phyloP scores from a whole-genome alignment of 2,888 invertebrate species.

The Drosophila nr. medialis region DNA sequence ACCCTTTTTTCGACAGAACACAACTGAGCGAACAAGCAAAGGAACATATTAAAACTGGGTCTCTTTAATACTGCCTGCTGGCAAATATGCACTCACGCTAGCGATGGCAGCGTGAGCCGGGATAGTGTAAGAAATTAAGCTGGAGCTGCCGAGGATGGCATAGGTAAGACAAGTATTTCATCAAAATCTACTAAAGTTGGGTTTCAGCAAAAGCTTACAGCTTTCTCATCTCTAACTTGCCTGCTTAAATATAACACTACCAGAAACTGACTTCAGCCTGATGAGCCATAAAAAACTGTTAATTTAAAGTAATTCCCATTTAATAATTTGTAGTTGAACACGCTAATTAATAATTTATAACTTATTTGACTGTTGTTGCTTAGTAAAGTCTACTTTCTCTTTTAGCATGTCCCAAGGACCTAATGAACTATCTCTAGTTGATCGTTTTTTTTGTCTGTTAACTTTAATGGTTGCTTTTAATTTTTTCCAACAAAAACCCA shows the following conservation, averaged over 20 bases:
- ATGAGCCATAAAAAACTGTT: neutral
- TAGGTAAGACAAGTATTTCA: neutral
- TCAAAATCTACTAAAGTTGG: neutral
- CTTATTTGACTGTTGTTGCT: neutral
- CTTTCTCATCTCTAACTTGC: neutral
- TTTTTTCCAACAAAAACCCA: neutral
- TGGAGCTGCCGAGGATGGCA: neutral
- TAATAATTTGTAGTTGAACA: neutral
- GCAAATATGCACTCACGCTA: conserved; percentile 32
- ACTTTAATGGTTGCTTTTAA: neutral
- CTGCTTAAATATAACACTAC: neutral
- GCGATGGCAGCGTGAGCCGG: conserved; percentile 44
- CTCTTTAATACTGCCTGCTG: conserved; percentile 47
- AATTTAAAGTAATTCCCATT: neutral
- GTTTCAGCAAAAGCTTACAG: neutral
- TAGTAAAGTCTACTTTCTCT: neutral
- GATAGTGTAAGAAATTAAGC: neutral
- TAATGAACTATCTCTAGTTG: neutral
- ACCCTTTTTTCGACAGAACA: conserved; percentile 57
- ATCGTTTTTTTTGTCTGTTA: neutral
- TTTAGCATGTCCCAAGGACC: neutral
- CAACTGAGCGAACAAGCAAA: conserved; percentile 19
- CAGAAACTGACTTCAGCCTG: neutral
- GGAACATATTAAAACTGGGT: conserved; percentile 57
- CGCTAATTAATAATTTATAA: conserved; percentile 3